Evolutionary conservation across 2,797 vertebrate genomes (phyloP).

Genomic region (Tenualosa ilisha): DNA sequence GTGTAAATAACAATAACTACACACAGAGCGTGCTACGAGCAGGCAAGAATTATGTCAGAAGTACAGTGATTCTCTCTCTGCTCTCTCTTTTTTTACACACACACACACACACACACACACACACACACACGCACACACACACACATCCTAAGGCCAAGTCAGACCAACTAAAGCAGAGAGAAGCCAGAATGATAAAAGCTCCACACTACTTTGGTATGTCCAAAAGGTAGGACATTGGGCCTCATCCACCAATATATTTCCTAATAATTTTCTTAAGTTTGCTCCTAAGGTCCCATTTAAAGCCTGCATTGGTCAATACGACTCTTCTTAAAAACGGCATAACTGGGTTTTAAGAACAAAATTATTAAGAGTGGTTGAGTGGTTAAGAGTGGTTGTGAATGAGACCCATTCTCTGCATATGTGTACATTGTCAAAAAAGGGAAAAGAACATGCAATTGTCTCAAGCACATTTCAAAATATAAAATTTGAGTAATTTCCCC

Average conservation of each 20-base stretch:
- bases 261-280: too few species aligned
- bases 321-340: too few species aligned
- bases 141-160: neutral
- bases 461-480: neutral
- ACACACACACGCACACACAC: neutral
- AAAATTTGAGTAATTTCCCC: neutral
- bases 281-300: too few species aligned
- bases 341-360: too few species aligned
- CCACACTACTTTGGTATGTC: neutral
- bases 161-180: neutral
- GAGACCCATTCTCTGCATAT: neutral
- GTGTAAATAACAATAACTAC: slow-evolving; percentile 42
- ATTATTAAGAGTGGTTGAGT: too few species aligned
- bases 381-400: too few species aligned
- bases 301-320: too few species aligned
- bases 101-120: neutral
- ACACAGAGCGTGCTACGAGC: slow-evolving; percentile 1
- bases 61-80: neutral
- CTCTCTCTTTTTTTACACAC: neutral
- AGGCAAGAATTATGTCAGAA: slow-evolving; percentile 14
- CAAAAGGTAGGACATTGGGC: too few species aligned
- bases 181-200: neutral
- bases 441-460: neutral
- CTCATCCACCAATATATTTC: too few species aligned
- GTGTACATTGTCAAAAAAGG: neutral